Conservation (phyloP, 1,140 invertebrate species). For the Myzus persicae region DNA sequence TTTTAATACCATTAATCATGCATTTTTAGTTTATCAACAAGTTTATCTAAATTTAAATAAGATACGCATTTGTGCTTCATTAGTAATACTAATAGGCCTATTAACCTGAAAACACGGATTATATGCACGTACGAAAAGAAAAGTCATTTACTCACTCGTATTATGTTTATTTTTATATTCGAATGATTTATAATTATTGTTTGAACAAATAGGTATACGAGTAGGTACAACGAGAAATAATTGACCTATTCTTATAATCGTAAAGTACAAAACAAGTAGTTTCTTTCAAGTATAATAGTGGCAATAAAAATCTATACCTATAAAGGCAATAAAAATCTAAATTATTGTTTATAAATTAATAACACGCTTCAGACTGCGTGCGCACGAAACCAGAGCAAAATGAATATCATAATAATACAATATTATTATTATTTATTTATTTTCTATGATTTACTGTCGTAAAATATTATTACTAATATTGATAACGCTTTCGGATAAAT, state of each 20-base stretch:
- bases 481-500: neutral
- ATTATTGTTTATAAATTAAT: neutral
- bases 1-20: neutral
- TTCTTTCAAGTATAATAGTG: neutral
- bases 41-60: conserved; percentile 18
- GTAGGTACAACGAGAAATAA: neutral
- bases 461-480: too few species aligned
- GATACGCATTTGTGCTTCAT: neutral
- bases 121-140: neutral
- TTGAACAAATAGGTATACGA: neutral
- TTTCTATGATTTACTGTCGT: neutral
- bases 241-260: neutral
- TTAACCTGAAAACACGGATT: neutral
- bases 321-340: neutral
- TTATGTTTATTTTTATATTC: neutral
- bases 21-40: neutral
- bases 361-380: neutral
- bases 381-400: neutral
- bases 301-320: too few species aligned
- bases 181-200: neutral
- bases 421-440: neutral
- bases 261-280: neutral
- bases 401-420: neutral
- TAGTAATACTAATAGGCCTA: conserved; percentile 1
- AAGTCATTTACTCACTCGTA: too few species aligned